Base-by-base conservation (phyloP, 2,888 invertebrate genomes). In the Copidosoma aretas region DNA sequence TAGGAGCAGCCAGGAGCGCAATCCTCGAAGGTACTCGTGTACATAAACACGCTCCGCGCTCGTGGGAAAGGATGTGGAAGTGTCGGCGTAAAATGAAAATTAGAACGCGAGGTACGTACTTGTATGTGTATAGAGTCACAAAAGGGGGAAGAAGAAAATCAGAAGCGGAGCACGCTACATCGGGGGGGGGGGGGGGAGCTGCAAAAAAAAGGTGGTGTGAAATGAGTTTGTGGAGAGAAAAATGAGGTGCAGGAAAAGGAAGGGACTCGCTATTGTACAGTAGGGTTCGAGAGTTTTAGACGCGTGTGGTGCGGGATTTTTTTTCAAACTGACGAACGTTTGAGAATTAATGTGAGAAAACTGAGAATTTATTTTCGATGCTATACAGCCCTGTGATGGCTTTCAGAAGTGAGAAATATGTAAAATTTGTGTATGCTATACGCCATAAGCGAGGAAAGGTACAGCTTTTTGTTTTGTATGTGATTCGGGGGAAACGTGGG, bases 21-120 rank as follows among this genome's bases (percentile, higher is more conserved):
- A 32, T 32, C 32, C 32, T 32, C 32, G 32, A 5, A 32, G 32
- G 32, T 32, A 32, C 32, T 32, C 43, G 41, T 14, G 41, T 41
- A 41, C 19, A 51, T n/a, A 15, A n/a, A 19, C 51, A 51, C 17
- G 51, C 51, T 51, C 51, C 17, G 41, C 32, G 0, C 71, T 67
- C 79, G 77, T 78, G 78, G 76, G 79, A 79, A 79, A 64, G 72
- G 69, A 73, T 68, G 72, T 67, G 70, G 67, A 72, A 46, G 67
- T 46, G 54, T 14, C 71, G 75, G 75, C 72, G 75, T 73, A 73
- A 79, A 77, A 75, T 76, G 77, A 77, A 76, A 75, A 77, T 77
- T 75, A 76, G 76, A 77, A 77, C 74, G 71, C 67, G 67, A 62
- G 56, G 25, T 32, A 32, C 8, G 8, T 8, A 8, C 8, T 5